A percentile compares a stretch with the other conserved stretches of the same genome.
phyloP scores from a whole-genome alignment of 2,888 invertebrate species.

The Microctonus hyperodae region DNA sequence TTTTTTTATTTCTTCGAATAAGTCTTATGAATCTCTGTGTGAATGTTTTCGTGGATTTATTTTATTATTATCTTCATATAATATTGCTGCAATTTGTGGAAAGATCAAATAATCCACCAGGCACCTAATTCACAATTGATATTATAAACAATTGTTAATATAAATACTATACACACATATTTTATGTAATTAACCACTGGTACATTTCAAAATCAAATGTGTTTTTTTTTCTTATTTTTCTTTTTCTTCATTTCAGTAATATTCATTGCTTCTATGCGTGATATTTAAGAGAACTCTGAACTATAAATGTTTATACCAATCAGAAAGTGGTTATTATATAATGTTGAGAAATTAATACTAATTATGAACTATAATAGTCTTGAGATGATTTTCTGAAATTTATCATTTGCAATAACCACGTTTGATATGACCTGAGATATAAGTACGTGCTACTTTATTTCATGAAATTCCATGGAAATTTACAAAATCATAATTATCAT shows the following conservation, averaged over 20 bases:
- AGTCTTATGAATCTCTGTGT: constrained; percentile 1
- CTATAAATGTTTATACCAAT: neutral
- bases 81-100: constrained; percentile 3
- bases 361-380: neutral
- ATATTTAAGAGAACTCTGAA: neutral
- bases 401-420: neutral
- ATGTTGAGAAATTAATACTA: neutral
- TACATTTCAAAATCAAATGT: too few species aligned
- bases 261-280: too few species aligned
- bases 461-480: neutral
- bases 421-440: neutral
- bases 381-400: neutral
- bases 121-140: neutral
- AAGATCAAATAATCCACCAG: neutral
- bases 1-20: neutral
- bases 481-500: constrained; percentile 8
- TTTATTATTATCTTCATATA: neutral
- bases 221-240: too few species aligned
- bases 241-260: too few species aligned
- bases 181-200: too few species aligned
- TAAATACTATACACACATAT: neutral
- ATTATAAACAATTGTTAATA: neutral
- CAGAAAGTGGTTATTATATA: neutral
- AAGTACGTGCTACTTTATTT: neutral
- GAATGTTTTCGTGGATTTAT: neutral